phyloP scores from a whole-genome alignment of 2,888 invertebrate genomes.

The Steinernema carpocapsae region DNA sequence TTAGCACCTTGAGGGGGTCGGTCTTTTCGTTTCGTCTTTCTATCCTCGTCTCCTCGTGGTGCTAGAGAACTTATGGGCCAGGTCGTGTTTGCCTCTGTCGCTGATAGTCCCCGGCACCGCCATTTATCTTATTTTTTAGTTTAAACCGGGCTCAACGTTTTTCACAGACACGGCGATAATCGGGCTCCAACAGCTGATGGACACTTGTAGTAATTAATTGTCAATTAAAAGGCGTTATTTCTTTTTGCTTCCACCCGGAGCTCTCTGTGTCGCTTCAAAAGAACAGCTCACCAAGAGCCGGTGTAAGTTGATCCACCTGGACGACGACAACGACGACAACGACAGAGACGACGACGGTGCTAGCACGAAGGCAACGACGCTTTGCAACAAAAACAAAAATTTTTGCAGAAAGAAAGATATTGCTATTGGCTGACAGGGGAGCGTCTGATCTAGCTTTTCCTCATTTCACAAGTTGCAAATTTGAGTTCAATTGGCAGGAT shows the following conservation, averaged over 20 bases:
- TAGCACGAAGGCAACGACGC: too few species aligned
- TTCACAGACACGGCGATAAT: conserved; percentile 27
- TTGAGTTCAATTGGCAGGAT: too few species aligned
- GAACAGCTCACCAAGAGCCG: too few species aligned
- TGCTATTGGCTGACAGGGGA: too few species aligned
- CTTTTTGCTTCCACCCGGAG: not conserved
- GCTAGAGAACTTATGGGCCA: conserved; percentile 31
- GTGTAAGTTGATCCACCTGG: too few species aligned
- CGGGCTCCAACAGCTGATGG: conserved; percentile 33
- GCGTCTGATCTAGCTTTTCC: too few species aligned
- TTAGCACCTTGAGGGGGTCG: conserved; percentile 34
- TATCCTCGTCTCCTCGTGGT: not conserved
- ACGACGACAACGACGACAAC: too few species aligned
- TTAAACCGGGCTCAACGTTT: conserved; percentile 31
- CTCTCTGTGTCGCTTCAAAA: not conserved
- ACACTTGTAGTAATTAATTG: conserved; percentile 29
- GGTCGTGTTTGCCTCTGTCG: conserved; percentile 34
- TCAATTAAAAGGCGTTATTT: conserved; percentile 21
- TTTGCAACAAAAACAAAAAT: too few species aligned
- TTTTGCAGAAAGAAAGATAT: too few species aligned
- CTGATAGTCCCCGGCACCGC: conserved; percentile 23
- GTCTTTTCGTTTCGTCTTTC: not conserved
- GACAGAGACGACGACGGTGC: too few species aligned
- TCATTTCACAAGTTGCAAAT: too few species aligned
- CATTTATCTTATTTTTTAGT: conserved; percentile 35